phyloP scores from a whole-genome alignment of 2,797 vertebrate species.

The Molossus alvarezi region DNA sequence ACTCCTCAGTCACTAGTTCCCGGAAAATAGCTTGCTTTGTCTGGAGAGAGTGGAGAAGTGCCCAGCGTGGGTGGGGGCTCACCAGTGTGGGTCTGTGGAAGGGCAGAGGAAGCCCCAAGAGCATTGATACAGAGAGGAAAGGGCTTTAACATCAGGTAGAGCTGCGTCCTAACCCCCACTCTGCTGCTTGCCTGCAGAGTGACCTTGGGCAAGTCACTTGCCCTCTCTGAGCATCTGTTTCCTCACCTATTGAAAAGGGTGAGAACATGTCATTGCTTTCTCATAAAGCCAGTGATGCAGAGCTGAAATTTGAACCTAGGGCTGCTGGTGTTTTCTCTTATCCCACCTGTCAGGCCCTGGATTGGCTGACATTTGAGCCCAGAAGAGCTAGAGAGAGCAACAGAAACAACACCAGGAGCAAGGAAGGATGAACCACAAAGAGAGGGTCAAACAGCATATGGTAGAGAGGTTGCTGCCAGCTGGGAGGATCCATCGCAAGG shows the following conservation, averaged over 20 bases:
- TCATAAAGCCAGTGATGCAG: not conserved
- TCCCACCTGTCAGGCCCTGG: not conserved
- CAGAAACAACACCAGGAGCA: not conserved
- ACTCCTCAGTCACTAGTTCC: not conserved
- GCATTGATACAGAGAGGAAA: not conserved
- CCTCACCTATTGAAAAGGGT: not conserved
- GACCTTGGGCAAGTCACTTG: not conserved
- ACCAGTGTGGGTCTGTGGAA: not conserved
- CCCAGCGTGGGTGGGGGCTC: not conserved
- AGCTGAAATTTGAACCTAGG: not conserved
- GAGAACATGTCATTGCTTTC: not conserved
- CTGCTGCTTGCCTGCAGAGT: not conserved
- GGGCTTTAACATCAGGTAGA: not conserved
- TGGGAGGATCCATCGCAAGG: not conserved
- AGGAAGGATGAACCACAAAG: not conserved
- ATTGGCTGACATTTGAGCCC: not conserved
- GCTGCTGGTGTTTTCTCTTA: not conserved
- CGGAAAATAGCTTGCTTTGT: conserved; percentile 21
- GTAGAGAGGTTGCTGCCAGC: not conserved
- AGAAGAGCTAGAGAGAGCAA: not conserved
- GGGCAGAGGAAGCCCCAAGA: not conserved
- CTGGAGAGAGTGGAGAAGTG: not conserved
- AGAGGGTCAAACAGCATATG: not conserved
- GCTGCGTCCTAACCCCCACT: not conserved
- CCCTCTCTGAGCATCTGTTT: conserved; percentile 48